Conservation (phyloP, 2,113 vertebrate genomes). For the Vulpes vulpes region DNA sequence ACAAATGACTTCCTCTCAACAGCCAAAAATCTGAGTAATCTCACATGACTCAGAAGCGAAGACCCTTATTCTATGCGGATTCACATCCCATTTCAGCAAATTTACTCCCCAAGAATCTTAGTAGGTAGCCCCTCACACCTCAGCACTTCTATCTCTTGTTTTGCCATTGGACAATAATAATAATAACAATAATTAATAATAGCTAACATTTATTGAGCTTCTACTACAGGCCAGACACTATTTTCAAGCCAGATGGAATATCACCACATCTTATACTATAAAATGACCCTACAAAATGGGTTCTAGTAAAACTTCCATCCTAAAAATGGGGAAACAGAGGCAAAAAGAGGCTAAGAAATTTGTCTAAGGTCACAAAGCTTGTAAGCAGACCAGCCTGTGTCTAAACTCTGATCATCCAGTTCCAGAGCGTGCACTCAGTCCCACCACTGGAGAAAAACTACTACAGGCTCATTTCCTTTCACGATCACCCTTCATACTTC, state of each 20-base stretch:
- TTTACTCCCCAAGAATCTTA: neutral
- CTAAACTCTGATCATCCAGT: neutral
- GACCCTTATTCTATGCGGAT: neutral
- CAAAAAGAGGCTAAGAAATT: neutral
- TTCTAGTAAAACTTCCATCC: constrained; percentile 15
- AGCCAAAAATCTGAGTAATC: neutral
- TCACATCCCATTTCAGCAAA: neutral
- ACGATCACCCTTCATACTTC: neutral
- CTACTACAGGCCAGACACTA: neutral
- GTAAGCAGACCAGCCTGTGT: neutral
- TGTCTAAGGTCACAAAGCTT: neutral
- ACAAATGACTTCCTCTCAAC: neutral
- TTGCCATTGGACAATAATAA: neutral
- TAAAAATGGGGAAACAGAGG: neutral
- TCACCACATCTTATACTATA: neutral
- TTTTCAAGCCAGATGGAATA: neutral
- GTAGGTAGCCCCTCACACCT: neutral
- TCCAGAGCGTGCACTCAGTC: neutral
- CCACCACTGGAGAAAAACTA: neutral
- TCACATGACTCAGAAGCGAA: neutral
- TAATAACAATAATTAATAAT: neutral
- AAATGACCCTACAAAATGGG: neutral
- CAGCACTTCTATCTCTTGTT: neutral
- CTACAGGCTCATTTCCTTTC: neutral
- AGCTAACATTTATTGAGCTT: neutral